These are phyloP conservation scores for Dysidea cf. avara DNA, from an alignment of 37 sponge, comb jelly and placozoan genomes.

Conservation along the genomic window DNA sequence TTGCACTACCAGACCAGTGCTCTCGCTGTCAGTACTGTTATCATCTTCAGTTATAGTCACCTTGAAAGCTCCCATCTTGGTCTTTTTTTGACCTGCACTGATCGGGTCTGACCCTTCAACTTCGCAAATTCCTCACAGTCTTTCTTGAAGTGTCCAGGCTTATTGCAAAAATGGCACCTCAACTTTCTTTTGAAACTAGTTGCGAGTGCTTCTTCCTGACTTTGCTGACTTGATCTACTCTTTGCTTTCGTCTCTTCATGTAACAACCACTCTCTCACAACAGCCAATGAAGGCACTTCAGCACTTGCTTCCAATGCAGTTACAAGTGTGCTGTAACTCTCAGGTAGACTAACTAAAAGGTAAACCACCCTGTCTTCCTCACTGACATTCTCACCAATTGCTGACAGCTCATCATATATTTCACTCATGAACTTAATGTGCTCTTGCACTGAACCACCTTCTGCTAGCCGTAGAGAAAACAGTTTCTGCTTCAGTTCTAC, in stretches of 20 bases:
- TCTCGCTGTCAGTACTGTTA: conserved; percentile 11
- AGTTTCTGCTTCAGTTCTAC: conserved; percentile 28
- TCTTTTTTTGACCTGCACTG: conserved; percentile 7
- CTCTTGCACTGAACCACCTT: conserved; percentile 53
- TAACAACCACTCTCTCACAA: conserved; percentile 34
- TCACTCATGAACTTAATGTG: conserved; percentile 57
- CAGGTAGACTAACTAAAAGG: conserved; percentile 51
- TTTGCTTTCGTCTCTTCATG: conserved; percentile 27
- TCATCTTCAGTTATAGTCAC: conserved; percentile 39
- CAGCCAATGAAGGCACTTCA: no score
- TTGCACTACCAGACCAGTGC: conserved; percentile 18
- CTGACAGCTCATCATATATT: conserved; percentile 42
- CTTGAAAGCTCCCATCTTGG: conserved; percentile 33
- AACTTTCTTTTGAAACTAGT: conserved; percentile 17
- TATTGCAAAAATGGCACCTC: conserved; percentile 25
- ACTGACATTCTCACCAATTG: conserved; percentile 18
- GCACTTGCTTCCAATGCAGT: conserved; percentile 56
- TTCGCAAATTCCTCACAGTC: conserved; percentile 31
- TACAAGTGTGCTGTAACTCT: conserved; percentile 40
- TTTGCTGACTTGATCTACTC: conserved; percentile 5
- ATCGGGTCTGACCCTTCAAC: conserved; percentile 4
- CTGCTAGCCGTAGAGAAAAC: conserved; percentile 34
- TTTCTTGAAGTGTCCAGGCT: conserved; percentile 21
- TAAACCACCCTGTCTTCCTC: conserved; percentile 58
- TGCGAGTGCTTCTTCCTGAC: conserved; percentile 18